phyloP scores from a whole-genome alignment of 2,888 invertebrate species.

The Ceraclea dissimilis region DNA sequence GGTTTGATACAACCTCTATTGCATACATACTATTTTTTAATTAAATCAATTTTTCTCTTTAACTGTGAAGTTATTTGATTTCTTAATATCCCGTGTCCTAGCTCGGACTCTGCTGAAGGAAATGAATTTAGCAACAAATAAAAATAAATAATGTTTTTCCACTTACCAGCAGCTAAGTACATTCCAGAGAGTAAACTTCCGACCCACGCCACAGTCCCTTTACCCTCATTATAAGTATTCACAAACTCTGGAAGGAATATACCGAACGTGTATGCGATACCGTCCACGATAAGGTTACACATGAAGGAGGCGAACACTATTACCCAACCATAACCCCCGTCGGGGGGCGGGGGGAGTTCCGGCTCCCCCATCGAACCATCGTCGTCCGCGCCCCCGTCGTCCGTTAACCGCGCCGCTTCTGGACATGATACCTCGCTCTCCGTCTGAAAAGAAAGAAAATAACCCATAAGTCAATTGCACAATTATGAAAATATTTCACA shows the following conservation, averaged over 20 bases:
- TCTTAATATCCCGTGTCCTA: no score
- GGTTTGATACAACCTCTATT: no score
- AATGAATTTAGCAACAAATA: neutral
- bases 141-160: neutral
- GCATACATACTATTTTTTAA: no score
- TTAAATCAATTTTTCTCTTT: no score
- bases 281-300: conserved; percentile 97
- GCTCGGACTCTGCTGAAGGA: no score
- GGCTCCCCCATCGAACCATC: conserved; percentile 48
- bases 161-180: conserved; percentile 84
- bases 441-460: conserved; percentile 53
- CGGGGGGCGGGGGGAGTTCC: conserved; percentile 79
- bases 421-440: conserved; percentile 83
- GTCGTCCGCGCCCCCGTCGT: conserved; percentile 54
- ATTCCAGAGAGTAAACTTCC: conserved; percentile 92
- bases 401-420: conserved; percentile 72
- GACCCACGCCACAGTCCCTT: conserved; percentile 86
- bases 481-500: neutral
- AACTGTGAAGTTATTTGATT: no score
- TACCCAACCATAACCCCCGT: conserved; percentile 89
- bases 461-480: neutral
- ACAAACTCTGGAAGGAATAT: conserved; percentile 81
- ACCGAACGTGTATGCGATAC: conserved; percentile 97
- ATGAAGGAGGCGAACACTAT: conserved; percentile 94
- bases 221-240: conserved; percentile 73